Base-by-base conservation (phyloP, 1,140 invertebrate genomes). In the Metaphire vulgaris region DNA sequence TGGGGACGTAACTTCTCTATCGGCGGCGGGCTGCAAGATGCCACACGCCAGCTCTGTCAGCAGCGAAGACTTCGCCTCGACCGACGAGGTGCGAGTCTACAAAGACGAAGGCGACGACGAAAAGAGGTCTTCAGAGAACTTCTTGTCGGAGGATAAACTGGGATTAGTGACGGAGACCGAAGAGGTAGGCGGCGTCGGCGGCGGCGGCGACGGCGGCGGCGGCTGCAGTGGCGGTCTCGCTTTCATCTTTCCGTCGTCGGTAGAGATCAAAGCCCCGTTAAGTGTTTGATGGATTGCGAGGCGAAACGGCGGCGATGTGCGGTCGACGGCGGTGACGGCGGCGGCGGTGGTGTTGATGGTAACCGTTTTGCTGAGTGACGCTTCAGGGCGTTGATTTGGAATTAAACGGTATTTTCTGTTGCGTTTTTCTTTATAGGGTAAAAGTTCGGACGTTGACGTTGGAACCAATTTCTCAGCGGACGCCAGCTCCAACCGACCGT, bases 81-180 rank as follows among this genome's bases (percentile, higher is more conserved):
- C 93, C 83, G 94, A 97, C 89, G 94, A 96, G 89, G 93, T 96
- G 86, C 96, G 96, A 89, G 93, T 96, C 83, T 97, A 95, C 87
- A 95, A 96, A 88, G 92, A 95, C 90, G 94, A 97, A 88, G 93
- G 93, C 70, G 94, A 97, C 88, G 86, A 86, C 75, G 87, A 88
- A 69, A 88, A 90, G 79, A 78, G 91, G 83, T 93, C 92, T 84
- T 94, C 92, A 74, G 93, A 95, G 89, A 94, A 94, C 88, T 90
- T n/a, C n/a, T n/a, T 97, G 83, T 92, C 92, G 78, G 94, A 97
- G 88, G 93, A 96, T 87, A 96, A 97, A 89, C 93, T 92, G 83
- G 95, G 93, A 85, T 90, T 97, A 79, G 95, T 96, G 88, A 96
- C 94, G 73, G 94, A 96, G 87, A 95, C 93, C 81, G 94, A 96